Evolutionary conservation across 2,113 vertebrate genomes (phyloP).

Genomic region (Emydura subglobosa): DNA sequence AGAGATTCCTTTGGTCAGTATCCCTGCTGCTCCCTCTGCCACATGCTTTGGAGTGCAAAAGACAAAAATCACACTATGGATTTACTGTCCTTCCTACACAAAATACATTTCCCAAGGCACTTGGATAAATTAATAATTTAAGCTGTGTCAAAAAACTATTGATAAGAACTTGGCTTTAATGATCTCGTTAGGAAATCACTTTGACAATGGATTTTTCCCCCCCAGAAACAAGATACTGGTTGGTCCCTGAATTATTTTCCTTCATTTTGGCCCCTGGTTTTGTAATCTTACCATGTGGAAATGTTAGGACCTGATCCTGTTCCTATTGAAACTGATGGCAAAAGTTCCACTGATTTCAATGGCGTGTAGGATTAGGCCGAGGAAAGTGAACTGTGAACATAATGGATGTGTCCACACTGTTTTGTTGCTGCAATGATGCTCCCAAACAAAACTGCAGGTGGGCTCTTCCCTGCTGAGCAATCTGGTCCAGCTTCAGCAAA

Average conservation of each 20-base stretch:
- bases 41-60: slow-evolving; percentile 2
- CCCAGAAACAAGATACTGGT: neutral
- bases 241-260: slow-evolving; percentile 84
- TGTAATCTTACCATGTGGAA: neutral
- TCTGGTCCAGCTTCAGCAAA: neutral
- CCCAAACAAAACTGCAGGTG: neutral
- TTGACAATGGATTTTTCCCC: slow-evolving; percentile 64
- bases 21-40: neutral
- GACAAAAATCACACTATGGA: slow-evolving; percentile 80
- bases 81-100: slow-evolving; percentile 88
- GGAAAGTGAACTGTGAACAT: neutral
- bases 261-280: slow-evolving; percentile 76
- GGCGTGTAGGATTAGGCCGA: neutral
- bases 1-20: neutral
- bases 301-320: neutral
- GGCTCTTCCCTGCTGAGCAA: neutral
- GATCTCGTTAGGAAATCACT: slow-evolving; percentile 82
- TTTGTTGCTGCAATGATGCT: neutral
- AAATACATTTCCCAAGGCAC: slow-evolving; percentile 85
- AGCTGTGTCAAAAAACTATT: slow-evolving; percentile 86
- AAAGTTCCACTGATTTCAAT: neutral
- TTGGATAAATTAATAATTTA: slow-evolving; percentile 89
- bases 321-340: neutral
- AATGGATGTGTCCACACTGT: neutral
- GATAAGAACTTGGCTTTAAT: slow-evolving; percentile 83